Conservation (phyloP, 2,113 vertebrate species). For the Myiozetetes cayanensis region DNA sequence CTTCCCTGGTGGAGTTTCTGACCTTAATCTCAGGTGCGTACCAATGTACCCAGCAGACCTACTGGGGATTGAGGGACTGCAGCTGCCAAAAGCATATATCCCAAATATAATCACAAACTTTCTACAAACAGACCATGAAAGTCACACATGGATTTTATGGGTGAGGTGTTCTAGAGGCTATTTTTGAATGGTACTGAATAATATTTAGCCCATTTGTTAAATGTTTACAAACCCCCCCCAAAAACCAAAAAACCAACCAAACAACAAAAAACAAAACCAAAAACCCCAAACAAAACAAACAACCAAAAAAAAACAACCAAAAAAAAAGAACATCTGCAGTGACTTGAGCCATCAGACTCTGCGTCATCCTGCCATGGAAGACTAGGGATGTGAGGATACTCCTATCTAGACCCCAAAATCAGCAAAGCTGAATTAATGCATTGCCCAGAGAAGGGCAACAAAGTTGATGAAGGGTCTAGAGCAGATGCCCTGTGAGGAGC, state of each 20-base stretch:
- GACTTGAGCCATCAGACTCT: rapidly evolving
- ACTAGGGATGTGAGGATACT: background rate
- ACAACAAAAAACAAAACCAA: background rate
- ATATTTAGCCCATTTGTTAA: background rate
- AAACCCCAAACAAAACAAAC: background rate
- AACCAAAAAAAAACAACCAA: background rate
- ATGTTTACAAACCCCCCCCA: background rate
- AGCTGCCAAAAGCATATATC: background rate
- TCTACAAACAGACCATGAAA: background rate
- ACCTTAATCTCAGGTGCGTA: background rate
- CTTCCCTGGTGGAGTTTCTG: background rate
- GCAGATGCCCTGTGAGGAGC: background rate
- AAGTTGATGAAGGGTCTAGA: background rate
- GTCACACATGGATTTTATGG: background rate
- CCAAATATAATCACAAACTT: background rate
- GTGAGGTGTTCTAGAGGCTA: background rate
- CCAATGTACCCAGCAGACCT: background rate
- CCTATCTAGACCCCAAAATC: background rate
- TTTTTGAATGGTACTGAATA: background rate
- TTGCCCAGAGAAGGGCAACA: background rate
- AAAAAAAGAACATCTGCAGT: background rate
- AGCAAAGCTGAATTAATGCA: background rate
- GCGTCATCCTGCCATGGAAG: background rate
- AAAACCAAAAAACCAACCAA: background rate
- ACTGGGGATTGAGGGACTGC: background rate